Evolutionary conservation across 2,888 invertebrate species (phyloP).

Genomic region (Marasmarcha lunaedactyla): DNA sequence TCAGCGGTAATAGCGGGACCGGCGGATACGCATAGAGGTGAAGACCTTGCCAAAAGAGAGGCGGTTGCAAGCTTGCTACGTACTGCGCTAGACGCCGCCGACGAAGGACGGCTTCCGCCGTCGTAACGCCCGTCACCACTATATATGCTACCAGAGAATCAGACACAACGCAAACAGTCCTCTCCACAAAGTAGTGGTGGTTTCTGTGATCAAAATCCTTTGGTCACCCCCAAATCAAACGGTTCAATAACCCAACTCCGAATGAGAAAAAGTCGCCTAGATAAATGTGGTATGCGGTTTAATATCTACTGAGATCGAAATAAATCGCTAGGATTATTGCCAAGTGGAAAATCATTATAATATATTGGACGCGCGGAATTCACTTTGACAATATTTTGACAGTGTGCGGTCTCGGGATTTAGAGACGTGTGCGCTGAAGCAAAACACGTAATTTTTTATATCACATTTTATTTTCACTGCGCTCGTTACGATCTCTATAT

Average conservation of each 20-base stretch:
- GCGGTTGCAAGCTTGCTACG: slow-evolving; percentile 16
- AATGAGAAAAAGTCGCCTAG: slow-evolving; percentile 49
- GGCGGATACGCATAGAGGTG: slow-evolving; percentile 16
- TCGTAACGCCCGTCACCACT: slow-evolving; percentile 13
- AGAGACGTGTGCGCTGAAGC: slow-evolving; percentile 33
- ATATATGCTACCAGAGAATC: slow-evolving; percentile 9
- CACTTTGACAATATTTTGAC: slow-evolving; percentile 70
- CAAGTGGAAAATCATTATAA: slow-evolving; percentile 66
- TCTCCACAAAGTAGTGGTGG: too few relatives aligned
- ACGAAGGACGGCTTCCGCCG: slow-evolving; percentile 39
- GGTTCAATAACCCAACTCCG: slow-evolving; percentile 57
- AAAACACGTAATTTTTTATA: slow-evolving; percentile 31
- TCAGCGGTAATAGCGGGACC: slow-evolving; percentile 4
- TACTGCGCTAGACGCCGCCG: slow-evolving; percentile 21
- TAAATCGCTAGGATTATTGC: slow-evolving; percentile 69
- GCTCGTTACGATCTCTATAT: slow-evolving; percentile 28
- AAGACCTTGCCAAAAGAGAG: slow-evolving; percentile 31
- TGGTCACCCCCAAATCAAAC: slow-evolving; percentile 36
- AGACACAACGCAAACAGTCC: slow-evolving; percentile 14
- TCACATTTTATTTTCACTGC: slow-evolving; percentile 36
- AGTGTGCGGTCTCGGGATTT: slow-evolving; percentile 54
- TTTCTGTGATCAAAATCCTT: background rate
- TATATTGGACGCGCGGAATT: slow-evolving; percentile 67
- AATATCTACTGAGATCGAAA: slow-evolving; percentile 63
- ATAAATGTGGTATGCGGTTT: slow-evolving; percentile 61